A percentile compares a stretch with the other conserved stretches of the same genome.
Conservation (phyloP, 2,888 invertebrate genomes). For the Eupeodes latifasciatus region DNA sequence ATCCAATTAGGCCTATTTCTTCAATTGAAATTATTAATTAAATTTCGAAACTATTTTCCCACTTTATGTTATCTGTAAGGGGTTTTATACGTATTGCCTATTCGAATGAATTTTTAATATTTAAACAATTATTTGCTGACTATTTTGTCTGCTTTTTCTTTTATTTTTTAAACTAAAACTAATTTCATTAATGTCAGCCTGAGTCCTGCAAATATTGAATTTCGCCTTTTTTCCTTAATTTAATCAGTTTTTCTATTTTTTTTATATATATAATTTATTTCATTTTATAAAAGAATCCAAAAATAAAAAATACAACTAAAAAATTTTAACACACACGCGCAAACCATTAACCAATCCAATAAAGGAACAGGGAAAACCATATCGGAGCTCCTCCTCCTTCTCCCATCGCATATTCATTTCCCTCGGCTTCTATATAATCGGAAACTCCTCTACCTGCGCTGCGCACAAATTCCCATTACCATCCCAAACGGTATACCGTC, state of each 20-base stretch:
- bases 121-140: slow-evolving; percentile 44
- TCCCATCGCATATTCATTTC: slow-evolving; percentile 23
- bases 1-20: slow-evolving; percentile 1
- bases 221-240: slow-evolving; percentile 27
- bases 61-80: too few species aligned
- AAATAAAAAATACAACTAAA: slow-evolving; percentile 17
- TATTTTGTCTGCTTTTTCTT: neutral
- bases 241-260: slow-evolving; percentile 6
- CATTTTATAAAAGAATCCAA: neutral
- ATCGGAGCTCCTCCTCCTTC: slow-evolving; percentile 48
- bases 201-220: slow-evolving; percentile 39
- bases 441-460: slow-evolving; percentile 70
- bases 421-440: slow-evolving; percentile 12
- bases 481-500: neutral
- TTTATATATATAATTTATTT: neutral
- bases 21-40: neutral
- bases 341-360: slow-evolving; percentile 55
- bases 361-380: slow-evolving; percentile 21
- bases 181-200: slow-evolving; percentile 38
- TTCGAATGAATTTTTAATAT: neutral
- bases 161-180: slow-evolving; percentile 44
- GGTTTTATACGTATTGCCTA: too few species aligned
- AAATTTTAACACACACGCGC: slow-evolving; percentile 62
- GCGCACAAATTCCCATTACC: slow-evolving; percentile 35
- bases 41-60: neutral